Evolutionary conservation across 1,140 invertebrate genomes (phyloP).

Genomic region (Telenomus remus): DNA sequence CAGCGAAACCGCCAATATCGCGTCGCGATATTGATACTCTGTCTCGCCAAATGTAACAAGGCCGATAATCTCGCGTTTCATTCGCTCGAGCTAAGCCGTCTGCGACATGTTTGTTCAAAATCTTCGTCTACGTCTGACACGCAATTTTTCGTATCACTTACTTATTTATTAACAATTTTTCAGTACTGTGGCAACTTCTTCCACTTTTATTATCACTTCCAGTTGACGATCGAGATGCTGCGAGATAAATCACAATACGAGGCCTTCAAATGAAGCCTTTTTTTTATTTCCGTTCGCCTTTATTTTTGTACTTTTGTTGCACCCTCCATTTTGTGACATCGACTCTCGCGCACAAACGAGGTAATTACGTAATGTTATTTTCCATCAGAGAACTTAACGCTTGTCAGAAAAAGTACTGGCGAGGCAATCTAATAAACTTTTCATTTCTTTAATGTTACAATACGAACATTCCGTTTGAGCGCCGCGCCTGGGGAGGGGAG

Average conservation of each 20-base stretch:
- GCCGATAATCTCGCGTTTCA: conserved; percentile 54
- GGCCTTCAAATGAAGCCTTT: too few relatives aligned
- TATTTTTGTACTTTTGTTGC: too few relatives aligned
- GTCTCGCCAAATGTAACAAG: conserved; percentile 58
- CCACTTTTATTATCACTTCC: too few relatives aligned
- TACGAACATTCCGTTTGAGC: conserved; percentile 5
- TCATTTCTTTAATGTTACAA: conserved; percentile 41
- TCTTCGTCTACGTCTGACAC: too few relatives aligned
- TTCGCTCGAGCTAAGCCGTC: conserved; percentile 44
- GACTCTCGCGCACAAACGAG: neutral
- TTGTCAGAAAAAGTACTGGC: conserved; percentile 24
- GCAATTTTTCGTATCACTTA: too few relatives aligned
- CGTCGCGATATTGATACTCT: conserved; percentile 59
- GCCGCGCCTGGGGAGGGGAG: conserved; percentile 1
- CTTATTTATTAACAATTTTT: too few relatives aligned
- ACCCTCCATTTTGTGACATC: conserved; percentile 1
- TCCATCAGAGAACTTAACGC: conserved; percentile 24
- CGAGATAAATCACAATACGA: too few relatives aligned
- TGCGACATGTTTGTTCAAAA: conserved; percentile 3
- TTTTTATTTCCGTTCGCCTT: too few relatives aligned
- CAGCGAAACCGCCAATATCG: conserved; percentile 47
- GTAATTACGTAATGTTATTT: conserved; percentile 6
- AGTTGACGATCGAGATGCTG: too few relatives aligned
- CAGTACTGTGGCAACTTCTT: too few relatives aligned
- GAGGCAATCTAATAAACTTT: conserved; percentile 36